Evolutionary conservation across 2,113 vertebrate genomes (phyloP), one percentile per base, ranked within the genome.

Genomic region (Crotalus viridis): DNA sequence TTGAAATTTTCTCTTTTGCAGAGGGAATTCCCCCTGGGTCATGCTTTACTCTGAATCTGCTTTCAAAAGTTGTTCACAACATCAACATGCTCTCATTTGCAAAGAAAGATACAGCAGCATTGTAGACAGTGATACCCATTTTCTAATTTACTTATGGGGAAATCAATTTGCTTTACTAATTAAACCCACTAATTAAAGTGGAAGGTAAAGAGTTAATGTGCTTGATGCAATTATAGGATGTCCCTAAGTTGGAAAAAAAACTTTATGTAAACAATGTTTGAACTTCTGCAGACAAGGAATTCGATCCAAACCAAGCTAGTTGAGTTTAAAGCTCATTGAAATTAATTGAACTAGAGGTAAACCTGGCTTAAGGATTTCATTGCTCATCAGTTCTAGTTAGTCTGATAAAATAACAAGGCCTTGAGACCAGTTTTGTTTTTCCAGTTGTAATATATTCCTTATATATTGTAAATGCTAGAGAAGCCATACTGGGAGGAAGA

Each of bases 51-150:
- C 89, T 95, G 85, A 89, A 85, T 96, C 94, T 95, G 55, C 52
- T 69, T 69, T 69, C 64, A 69, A 33, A 33, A 69, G 64, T 69
- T 33, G 64, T 69, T 69, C 64, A 28, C 64, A 33, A 69, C 64
- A 6, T 33, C 13, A 64, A 13, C 61, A 64, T 64, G 61, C 28
- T 33, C 64, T 88, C 2, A 10, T 93, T 94, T 94, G 92, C 33
- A 95, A 94, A 96, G 93, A 95, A 94, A 96, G 93, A 52, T 95
- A 15, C 91, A 56, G 51, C 87, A 95, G 48, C 61, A 92, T 87
- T 93, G 54, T 90, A 91, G 64, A 43, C 48, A 85, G 54, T 19
- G 89, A 22, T 92, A 59, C 87, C 69, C 96, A 81, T 92, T 95
- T 95, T 91, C 88, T 94, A 91, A 91, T 91, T 95, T 96, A 93